Evolutionary conservation across 2,888 invertebrate species (phyloP).

Genomic region (Drosophila nr. perissopoda): DNA sequence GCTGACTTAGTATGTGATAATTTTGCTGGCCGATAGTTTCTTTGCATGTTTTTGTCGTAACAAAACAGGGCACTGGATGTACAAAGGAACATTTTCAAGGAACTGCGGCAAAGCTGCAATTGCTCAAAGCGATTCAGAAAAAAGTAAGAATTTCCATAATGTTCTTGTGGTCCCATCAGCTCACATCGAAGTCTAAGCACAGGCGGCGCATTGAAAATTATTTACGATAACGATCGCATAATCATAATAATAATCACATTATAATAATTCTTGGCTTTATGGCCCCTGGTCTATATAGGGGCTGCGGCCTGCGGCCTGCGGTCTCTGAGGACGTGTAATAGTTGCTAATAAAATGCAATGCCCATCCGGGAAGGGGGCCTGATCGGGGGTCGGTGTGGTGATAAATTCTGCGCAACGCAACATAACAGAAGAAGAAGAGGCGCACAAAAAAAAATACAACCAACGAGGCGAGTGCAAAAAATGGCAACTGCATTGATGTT

Average conservation of each 20-base stretch:
- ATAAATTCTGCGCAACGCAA: conserved; percentile 49
- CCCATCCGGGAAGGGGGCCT: conserved; percentile 51
- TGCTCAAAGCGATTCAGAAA: conserved; percentile 43
- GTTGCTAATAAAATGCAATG: conserved; percentile 80
- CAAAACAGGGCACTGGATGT: conserved; percentile 8
- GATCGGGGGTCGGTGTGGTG: conserved; percentile 11
- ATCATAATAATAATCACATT: conserved; percentile 82
- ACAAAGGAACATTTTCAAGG: conserved; percentile 32
- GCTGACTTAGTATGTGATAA: conserved; percentile 81
- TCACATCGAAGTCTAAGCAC: conserved; percentile 70
- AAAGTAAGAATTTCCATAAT: conserved; percentile 67
- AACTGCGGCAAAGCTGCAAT: conserved; percentile 54
- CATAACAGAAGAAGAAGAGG: conserved; percentile 9
- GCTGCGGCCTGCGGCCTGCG: conserved; percentile 15
- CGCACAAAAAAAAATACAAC: conserved; percentile 3
- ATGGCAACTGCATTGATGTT: conserved; percentile 82
- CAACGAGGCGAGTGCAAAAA: conserved; percentile 53
- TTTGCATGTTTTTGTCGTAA: conserved; percentile 73
- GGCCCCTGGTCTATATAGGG: conserved; percentile 48
- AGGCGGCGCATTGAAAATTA: conserved; percentile 77
- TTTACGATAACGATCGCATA: conserved; percentile 82
- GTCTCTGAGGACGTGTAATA: conserved; percentile 70
- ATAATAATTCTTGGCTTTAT: conserved; percentile 80
- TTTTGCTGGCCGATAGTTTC: conserved; percentile 73
- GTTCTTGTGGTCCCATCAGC: conserved; percentile 8